Conservation (phyloP, 2,113 vertebrate species). For the Triplophysa tibetana region DNA sequence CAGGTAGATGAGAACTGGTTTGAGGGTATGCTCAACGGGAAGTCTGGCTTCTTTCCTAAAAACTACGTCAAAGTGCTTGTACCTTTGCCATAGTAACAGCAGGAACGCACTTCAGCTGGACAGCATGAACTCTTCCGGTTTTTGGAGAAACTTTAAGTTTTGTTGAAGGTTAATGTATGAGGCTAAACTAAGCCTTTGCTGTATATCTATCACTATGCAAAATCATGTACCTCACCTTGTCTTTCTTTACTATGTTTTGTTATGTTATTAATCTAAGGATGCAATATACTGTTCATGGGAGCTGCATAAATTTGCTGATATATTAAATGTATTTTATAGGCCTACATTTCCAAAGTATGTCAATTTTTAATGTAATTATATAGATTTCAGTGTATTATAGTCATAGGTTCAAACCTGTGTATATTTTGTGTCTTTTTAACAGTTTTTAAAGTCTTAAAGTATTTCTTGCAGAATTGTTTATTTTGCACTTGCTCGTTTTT, state of each 20-base stretch:
- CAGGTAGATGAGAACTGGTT: slow-evolving; percentile 91
- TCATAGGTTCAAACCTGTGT: too few relatives aligned
- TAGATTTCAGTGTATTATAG: neutral
- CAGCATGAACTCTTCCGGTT: slow-evolving; percentile 22
- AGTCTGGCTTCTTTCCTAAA: slow-evolving; percentile 87
- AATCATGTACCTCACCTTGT: neutral
- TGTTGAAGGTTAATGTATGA: slow-evolving; percentile 6
- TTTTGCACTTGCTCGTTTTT: too few relatives aligned
- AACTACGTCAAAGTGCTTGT: slow-evolving; percentile 89
- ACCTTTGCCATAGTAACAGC: slow-evolving; percentile 81
- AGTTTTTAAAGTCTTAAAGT: too few relatives aligned
- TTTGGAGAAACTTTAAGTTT: slow-evolving; percentile 1
- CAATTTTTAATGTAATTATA: neutral
- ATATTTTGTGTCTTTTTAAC: too few relatives aligned
- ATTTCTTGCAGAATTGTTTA: too few relatives aligned
- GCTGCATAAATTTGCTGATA: slow-evolving; percentile 15
- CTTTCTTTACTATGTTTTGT: neutral
- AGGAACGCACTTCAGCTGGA: slow-evolving; percentile 3
- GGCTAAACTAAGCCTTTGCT: slow-evolving; percentile 1
- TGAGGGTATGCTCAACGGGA: slow-evolving; percentile 79
- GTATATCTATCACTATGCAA: slow-evolving; percentile 34
- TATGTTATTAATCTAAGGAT: neutral
- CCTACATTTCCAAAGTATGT: neutral
- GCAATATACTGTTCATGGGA: neutral
- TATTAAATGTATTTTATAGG: slow-evolving; percentile 18